Percentiles rank a stretch among this genome's conserved stretches.
Evolutionary conservation across 2,113 vertebrate species (phyloP).

Genomic region (Oreochromis tanganicae): DNA sequence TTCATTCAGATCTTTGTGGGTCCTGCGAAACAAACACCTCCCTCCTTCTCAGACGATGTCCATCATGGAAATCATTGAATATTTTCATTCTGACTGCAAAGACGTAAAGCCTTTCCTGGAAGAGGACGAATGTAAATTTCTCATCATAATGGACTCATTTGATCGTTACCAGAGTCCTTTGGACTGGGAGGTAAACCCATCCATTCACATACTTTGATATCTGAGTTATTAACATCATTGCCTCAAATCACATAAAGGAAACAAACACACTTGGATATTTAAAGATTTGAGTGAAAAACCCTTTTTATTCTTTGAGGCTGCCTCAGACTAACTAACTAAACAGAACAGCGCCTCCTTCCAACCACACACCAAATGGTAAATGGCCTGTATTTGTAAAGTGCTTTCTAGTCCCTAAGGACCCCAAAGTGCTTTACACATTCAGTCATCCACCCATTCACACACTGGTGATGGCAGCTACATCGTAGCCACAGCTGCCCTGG

Average conservation of each 20-base stretch:
- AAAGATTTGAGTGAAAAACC: background rate
- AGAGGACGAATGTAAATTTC: constrained; percentile 28
- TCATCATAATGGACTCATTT: constrained; percentile 69
- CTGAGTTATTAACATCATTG: background rate
- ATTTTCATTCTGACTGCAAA: constrained; percentile 26
- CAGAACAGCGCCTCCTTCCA: background rate
- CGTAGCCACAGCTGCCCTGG: too few species aligned
- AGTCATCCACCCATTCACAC: too few species aligned
- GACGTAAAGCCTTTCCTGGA: constrained; percentile 23
- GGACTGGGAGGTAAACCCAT: constrained; percentile 56
- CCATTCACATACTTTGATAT: background rate
- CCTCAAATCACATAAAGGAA: background rate
- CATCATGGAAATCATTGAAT: constrained; percentile 46
- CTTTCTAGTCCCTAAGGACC: too few species aligned
- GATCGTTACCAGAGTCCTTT: constrained; percentile 58
- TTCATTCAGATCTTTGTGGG: constrained; percentile 46
- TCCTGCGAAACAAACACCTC: background rate
- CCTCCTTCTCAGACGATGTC: background rate
- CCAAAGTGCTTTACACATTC: too few species aligned
- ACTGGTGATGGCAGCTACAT: too few species aligned
- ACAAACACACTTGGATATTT: background rate
- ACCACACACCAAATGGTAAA: background rate
- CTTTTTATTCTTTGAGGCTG: background rate
- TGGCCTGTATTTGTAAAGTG: too few species aligned
- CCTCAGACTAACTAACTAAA: background rate